Evolutionary conservation across 53 echinoderm and acorn worm genomes (phyloP).

Genomic region (Luidia sarsii): DNA sequence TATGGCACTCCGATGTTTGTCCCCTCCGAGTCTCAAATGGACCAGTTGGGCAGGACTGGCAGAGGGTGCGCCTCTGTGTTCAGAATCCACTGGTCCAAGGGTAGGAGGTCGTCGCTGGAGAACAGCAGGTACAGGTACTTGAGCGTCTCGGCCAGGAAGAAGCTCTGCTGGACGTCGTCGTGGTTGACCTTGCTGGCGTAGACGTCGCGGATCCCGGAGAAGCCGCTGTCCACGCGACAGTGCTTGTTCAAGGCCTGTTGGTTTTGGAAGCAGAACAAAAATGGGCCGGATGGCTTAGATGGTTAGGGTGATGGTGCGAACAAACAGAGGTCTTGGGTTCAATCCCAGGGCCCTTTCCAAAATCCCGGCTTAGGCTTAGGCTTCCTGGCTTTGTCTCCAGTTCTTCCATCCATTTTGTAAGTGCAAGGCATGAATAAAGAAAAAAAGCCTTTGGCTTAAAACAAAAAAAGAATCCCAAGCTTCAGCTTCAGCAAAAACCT

Average conservation of each 20-base stretch:
- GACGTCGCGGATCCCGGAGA: conserved; percentile 91
- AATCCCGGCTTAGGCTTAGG: too few relatives aligned
- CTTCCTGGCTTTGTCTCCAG: too few relatives aligned
- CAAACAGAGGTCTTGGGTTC: too few relatives aligned
- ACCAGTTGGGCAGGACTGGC: conserved; percentile 57
- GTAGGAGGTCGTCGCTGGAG: conserved; percentile 86
- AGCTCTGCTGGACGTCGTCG: conserved; percentile 99
- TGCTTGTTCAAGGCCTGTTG: conserved; percentile 90
- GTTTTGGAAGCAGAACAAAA: too few relatives aligned
- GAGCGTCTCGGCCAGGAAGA: conserved; percentile 96
- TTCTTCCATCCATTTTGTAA: too few relatives aligned
- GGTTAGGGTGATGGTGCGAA: too few relatives aligned
- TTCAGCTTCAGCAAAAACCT: too few relatives aligned
- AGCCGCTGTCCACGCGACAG: conserved; percentile 90
- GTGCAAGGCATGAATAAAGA: too few relatives aligned
- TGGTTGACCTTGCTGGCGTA: conserved; percentile 86
- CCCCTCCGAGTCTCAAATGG: background rate
- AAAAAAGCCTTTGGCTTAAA: too few relatives aligned
- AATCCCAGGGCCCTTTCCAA: too few relatives aligned
- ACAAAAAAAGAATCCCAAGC: too few relatives aligned
- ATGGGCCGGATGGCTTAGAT: too few relatives aligned
- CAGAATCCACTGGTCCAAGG: conserved; percentile 92
- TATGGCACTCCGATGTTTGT: background rate
- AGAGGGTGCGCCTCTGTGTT: conserved; percentile 98
- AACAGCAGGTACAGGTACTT: conserved; percentile 97